phyloP scores from a whole-genome alignment of 2,113 vertebrate species.

The Marcusenius ussheri region DNA sequence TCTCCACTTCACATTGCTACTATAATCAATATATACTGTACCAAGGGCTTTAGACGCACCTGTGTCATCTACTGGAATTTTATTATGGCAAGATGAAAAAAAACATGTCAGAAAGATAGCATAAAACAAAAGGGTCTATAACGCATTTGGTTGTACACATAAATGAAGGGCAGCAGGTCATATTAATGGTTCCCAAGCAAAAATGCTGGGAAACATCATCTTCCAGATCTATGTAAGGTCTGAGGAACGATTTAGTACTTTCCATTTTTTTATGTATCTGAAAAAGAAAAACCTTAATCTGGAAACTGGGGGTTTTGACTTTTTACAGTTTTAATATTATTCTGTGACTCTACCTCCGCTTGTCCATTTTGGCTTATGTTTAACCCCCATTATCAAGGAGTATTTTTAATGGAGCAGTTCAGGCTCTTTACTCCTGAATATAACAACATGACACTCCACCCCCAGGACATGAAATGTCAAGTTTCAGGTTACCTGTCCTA shows the following conservation, averaged over 20 bases:
- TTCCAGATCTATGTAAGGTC: background rate
- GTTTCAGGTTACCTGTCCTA: background rate
- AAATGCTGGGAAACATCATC: background rate
- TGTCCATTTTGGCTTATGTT: background rate
- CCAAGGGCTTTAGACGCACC: background rate
- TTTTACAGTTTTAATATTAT: background rate
- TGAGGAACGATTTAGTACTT: background rate
- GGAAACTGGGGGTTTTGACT: background rate
- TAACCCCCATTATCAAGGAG: background rate
- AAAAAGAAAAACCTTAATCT: background rate
- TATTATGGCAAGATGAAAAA: background rate
- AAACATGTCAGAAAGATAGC: background rate
- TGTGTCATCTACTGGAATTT: background rate
- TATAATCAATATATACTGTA: background rate
- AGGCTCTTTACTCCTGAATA: background rate
- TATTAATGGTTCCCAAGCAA: background rate
- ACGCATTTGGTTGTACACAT: background rate
- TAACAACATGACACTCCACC: background rate
- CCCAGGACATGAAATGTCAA: background rate
- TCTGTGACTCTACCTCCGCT: background rate
- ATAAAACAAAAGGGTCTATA: background rate
- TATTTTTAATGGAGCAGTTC: background rate
- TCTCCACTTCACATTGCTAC: conserved; percentile 14
- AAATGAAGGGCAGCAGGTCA: background rate
- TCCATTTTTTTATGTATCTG: background rate